These are phyloP conservation scores for Arrhamphus sclerolepis DNA, from an alignment of 2,797 vertebrate genomes.

Conservation along the genomic window DNA sequence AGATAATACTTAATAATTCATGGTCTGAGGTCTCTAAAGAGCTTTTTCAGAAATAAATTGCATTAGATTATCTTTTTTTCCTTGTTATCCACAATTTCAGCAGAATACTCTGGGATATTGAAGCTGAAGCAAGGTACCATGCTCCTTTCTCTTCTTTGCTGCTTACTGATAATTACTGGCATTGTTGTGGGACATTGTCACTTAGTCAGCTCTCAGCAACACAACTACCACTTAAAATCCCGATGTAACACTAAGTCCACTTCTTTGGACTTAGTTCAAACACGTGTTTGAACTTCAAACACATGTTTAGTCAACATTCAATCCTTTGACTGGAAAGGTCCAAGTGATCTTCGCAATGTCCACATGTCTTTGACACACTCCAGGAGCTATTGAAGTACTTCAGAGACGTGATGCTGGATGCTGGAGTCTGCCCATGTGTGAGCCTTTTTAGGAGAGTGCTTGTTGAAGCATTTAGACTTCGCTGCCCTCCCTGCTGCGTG, in stretches of 20 bases:
- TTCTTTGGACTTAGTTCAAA: too few species aligned
- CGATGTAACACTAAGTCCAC: slow-evolving; percentile 10
- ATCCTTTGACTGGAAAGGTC: too few species aligned
- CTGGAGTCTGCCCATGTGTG: slow-evolving; percentile 57
- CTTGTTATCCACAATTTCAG: not conserved
- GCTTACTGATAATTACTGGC: slow-evolving; percentile 16
- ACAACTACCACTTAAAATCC: slow-evolving; percentile 18
- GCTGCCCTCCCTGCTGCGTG: slow-evolving; percentile 52
- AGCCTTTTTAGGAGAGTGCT: slow-evolving; percentile 73
- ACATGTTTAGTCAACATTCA: too few species aligned
- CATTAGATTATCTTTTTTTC: slow-evolving; percentile 14
- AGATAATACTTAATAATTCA: too few species aligned
- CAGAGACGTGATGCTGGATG: slow-evolving; percentile 36
- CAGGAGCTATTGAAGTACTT: slow-evolving; percentile 52
- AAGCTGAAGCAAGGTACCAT: not conserved
- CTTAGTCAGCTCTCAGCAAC: slow-evolving; percentile 17
- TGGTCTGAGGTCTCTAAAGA: slow-evolving; percentile 10
- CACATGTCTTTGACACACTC: slow-evolving; percentile 33
- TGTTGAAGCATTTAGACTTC: slow-evolving; percentile 68
- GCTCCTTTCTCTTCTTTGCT: not conserved
- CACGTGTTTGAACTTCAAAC: too few species aligned
- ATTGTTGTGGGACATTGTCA: slow-evolving; percentile 8
- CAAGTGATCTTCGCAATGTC: too few species aligned
- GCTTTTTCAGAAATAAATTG: slow-evolving; percentile 14
- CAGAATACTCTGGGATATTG: not conserved